phyloP scores from a whole-genome alignment of 2,888 invertebrate genomes.

The Hydriomena furcata region DNA sequence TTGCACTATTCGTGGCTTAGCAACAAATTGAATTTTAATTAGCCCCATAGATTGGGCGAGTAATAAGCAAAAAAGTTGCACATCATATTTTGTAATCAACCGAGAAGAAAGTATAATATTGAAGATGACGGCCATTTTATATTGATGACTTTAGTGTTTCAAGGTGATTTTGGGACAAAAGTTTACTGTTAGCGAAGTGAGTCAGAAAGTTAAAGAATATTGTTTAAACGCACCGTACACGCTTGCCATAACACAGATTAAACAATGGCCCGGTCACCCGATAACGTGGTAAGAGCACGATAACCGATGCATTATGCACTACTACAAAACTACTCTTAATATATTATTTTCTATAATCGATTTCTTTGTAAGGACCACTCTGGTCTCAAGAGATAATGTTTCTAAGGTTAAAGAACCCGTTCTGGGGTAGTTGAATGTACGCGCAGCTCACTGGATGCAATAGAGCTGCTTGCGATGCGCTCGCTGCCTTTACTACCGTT shows the following conservation, averaged over 20 bases:
- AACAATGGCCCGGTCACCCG: slow-evolving; percentile 69
- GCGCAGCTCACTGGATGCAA: slow-evolving; percentile 59
- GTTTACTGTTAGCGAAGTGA: slow-evolving; percentile 31
- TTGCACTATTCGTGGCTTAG: not conserved
- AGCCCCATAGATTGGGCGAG: not conserved
- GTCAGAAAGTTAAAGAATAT: slow-evolving; percentile 46
- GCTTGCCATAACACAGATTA: slow-evolving; percentile 46
- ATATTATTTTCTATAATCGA: slow-evolving; percentile 47
- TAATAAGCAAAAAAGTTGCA: slow-evolving; percentile 3
- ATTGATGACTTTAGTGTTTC: slow-evolving; percentile 9
- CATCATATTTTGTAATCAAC: slow-evolving; percentile 3
- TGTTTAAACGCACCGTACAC: slow-evolving; percentile 44
- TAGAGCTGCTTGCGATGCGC: slow-evolving; percentile 65
- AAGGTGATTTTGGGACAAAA: slow-evolving; percentile 23
- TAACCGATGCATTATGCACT: slow-evolving; percentile 68
- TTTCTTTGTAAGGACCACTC: slow-evolving; percentile 48
- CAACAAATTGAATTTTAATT: slow-evolving; percentile 1
- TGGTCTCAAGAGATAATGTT: slow-evolving; percentile 56
- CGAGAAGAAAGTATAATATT: slow-evolving; percentile 1
- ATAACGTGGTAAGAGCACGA: slow-evolving; percentile 63
- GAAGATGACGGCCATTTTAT: slow-evolving; percentile 9
- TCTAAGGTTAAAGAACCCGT: slow-evolving; percentile 51
- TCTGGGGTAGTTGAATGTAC: slow-evolving; percentile 46
- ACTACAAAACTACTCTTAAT: slow-evolving; percentile 44
- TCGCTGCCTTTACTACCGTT: slow-evolving; percentile 66